Conservation (phyloP, 2,113 vertebrate genomes). For the Oryzias woworae region DNA sequence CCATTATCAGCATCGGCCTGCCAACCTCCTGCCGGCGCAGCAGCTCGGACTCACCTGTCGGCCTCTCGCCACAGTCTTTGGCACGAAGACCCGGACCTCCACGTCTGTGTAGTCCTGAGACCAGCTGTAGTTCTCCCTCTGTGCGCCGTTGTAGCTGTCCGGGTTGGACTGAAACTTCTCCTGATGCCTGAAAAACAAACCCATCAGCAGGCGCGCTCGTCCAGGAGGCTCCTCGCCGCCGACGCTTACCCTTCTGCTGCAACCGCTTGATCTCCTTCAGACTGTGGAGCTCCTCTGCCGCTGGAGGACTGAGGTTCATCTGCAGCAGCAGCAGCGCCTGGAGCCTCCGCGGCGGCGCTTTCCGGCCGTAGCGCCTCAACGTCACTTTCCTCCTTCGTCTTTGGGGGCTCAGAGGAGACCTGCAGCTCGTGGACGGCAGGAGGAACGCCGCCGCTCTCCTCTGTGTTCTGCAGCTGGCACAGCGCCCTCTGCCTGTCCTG, state of each 20-base stretch:
- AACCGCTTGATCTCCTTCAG: constrained; percentile 26
- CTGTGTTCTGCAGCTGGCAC: constrained; percentile 37
- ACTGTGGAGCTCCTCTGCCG: neutral
- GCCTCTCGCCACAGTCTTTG: constrained; percentile 85
- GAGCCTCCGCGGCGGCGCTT: neutral
- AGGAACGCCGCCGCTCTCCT: constrained; percentile 29
- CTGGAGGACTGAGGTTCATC: constrained; percentile 13
- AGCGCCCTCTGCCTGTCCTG: constrained; percentile 44
- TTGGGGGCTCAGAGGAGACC: constrained; percentile 19
- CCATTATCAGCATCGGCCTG: neutral
- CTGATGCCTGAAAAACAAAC: constrained; percentile 66
- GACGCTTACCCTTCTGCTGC: constrained; percentile 41
- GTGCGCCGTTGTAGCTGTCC: constrained; percentile 94
- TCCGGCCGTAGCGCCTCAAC: neutral
- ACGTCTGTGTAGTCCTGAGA: constrained; percentile 92
- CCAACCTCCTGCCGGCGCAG: too few species aligned
- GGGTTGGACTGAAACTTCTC: constrained; percentile 83
- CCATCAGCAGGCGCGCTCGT: too few species aligned
- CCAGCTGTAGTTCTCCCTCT: constrained; percentile 69
- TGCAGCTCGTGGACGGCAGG: constrained; percentile 57
- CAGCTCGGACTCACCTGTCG: constrained; percentile 81
- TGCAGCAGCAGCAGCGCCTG: constrained; percentile 17
- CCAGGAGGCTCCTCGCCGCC: too few species aligned
- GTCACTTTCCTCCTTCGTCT: constrained; percentile 3
- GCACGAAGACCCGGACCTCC: constrained; percentile 91